Conservation (phyloP, 2,888 invertebrate genomes). For the Panzeria rudis region DNA sequence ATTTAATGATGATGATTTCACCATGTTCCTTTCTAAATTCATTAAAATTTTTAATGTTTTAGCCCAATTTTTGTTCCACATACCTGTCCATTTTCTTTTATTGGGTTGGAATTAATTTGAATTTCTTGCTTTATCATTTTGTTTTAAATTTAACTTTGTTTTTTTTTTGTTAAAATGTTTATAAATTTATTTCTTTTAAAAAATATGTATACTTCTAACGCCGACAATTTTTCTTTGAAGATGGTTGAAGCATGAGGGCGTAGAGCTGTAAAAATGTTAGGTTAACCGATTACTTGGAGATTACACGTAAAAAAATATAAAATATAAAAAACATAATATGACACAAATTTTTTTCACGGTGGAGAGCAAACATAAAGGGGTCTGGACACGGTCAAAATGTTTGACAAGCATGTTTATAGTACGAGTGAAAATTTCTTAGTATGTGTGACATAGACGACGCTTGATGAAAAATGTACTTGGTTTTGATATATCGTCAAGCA, state of each 20-base stretch:
- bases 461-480: no score
- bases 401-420: no score
- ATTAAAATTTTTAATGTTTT: not conserved
- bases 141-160: not conserved
- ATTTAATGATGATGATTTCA: conserved; percentile 52
- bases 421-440: no score
- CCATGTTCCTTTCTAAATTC: conserved; percentile 35
- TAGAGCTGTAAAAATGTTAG: conserved; percentile 19
- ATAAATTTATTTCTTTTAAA: conserved; percentile 6
- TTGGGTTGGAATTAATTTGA: conserved; percentile 31
- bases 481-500: no score
- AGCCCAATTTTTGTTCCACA: not conserved
- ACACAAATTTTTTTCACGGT: no score
- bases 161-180: conserved; percentile 26
- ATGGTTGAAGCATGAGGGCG: conserved; percentile 26
- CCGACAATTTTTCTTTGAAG: conserved; percentile 49
- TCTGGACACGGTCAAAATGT: no score
- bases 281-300: conserved; percentile 12
- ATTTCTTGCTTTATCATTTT: conserved; percentile 65
- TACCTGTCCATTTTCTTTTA: conserved; percentile 63
- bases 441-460: no score
- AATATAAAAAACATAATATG: no score
- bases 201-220: conserved; percentile 61
- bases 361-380: no score
- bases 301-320: conserved; percentile 8